Evolutionary conservation across 2,113 vertebrate genomes (phyloP).

Genomic region (Philantomba maxwellii): DNA sequence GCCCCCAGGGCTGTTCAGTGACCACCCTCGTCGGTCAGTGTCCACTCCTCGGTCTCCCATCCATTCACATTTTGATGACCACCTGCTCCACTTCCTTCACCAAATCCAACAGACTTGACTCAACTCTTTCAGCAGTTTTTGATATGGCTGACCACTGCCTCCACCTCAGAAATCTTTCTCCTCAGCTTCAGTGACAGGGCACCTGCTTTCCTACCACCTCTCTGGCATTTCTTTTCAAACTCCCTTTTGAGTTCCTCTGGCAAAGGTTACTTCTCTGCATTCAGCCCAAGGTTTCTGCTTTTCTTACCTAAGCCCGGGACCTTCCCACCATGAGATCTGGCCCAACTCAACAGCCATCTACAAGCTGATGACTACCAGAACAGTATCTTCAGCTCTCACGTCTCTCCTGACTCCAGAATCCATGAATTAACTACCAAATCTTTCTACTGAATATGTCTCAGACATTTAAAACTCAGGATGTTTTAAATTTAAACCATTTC

Average conservation of each 20-base stretch:
- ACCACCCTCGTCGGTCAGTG: not conserved
- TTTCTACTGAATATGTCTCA: not conserved
- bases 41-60: not conserved
- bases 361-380: not conserved
- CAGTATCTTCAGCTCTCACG: not conserved
- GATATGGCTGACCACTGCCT: not conserved
- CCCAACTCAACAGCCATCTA: not conserved
- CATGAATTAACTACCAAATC: not conserved
- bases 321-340: not conserved
- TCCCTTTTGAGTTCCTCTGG: not conserved
- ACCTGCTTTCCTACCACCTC: not conserved
- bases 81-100: slow-evolving; percentile 76
- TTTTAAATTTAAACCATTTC: not conserved
- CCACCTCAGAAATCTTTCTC: not conserved
- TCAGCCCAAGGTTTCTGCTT: not conserved
- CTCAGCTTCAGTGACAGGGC: not conserved
- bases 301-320: not conserved
- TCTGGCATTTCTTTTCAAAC: not conserved
- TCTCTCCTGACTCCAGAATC: not conserved
- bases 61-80: slow-evolving; percentile 79
- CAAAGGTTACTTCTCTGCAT: not conserved
- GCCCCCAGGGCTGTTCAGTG: not conserved
- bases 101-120: not conserved
- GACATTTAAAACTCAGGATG: not conserved
- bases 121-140: not conserved